Percentiles rank a stretch among this genome's conserved stretches.
Conservation (phyloP, 2,113 vertebrate species). For the Hepsetus odoe region DNA sequence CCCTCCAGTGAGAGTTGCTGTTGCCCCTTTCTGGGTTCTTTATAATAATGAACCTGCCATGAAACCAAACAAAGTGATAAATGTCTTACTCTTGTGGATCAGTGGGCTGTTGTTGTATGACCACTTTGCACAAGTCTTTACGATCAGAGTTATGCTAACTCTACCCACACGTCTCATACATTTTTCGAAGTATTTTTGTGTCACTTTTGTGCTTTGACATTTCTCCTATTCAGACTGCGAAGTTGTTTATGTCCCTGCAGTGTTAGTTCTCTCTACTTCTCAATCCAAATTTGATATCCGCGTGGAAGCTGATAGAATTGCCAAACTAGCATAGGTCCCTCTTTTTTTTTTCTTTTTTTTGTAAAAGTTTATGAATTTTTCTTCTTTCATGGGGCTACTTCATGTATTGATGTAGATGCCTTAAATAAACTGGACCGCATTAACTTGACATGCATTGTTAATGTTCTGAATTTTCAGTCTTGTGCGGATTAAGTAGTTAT, state of each 20-base stretch:
- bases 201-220: conserved; percentile 50
- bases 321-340: conserved; percentile 50
- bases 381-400: conserved; percentile 56
- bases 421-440: conserved; percentile 57
- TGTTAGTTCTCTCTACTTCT: conserved; percentile 44
- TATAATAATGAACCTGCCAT: not conserved
- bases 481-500: not conserved
- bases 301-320: conserved; percentile 53
- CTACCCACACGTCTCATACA: conserved; percentile 31
- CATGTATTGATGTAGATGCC: conserved; percentile 62
- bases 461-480: not conserved
- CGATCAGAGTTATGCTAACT: conserved; percentile 2
- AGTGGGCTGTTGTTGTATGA: not conserved
- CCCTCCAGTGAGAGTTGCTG: not conserved
- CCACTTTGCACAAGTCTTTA: conserved; percentile 18
- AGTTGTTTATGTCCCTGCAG: conserved; percentile 48
- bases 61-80: not conserved
- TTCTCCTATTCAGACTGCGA: conserved; percentile 47
- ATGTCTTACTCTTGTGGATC: not conserved
- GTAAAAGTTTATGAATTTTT: conserved; percentile 37
- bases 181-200: conserved; percentile 50
- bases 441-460: conserved; percentile 22
- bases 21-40: conserved; percentile 6
- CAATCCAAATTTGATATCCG: conserved; percentile 39
- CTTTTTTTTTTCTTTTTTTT: not conserved